phyloP scores from a whole-genome alignment of 2,888 invertebrate genomes.

The Colletes collaris region DNA sequence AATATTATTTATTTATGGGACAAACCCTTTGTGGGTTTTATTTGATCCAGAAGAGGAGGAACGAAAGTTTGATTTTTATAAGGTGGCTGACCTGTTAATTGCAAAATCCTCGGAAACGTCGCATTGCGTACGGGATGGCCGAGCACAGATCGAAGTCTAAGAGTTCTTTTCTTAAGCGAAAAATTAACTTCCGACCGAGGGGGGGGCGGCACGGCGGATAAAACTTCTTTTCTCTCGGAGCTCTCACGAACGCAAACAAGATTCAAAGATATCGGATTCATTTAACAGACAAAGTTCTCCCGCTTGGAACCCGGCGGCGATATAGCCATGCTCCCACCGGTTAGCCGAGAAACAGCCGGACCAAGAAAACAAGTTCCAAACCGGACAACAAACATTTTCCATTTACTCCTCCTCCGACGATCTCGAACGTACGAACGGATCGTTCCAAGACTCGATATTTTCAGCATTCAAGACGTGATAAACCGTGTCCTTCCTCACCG shows the following conservation, averaged over 20 bases:
- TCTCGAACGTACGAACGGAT: neutral
- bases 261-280: constrained; percentile 35
- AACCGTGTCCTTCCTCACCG: constrained; percentile 15
- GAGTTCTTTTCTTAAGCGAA: constrained; percentile 7
- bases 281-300: constrained; percentile 16
- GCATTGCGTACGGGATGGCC: no score
- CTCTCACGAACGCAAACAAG: constrained; percentile 31
- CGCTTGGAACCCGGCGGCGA: neutral
- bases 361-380: constrained; percentile 3
- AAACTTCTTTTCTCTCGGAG: constrained; percentile 3
- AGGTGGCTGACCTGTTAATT: no score
- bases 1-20: no score
- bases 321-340: neutral
- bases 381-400: constrained; percentile 31
- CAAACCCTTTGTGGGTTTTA: no score
- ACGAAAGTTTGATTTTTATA: no score
- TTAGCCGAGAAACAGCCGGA: neutral
- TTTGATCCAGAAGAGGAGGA: no score
- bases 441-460: neutral
- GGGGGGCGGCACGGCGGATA: neutral
- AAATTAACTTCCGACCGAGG: constrained; percentile 10
- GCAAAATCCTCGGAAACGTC: no score
- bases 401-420: constrained; percentile 10
- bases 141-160: no score
- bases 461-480: constrained; percentile 1